Base-by-base conservation (phyloP, 2,888 invertebrate genomes). In the Mesorhabditis belari region DNA sequence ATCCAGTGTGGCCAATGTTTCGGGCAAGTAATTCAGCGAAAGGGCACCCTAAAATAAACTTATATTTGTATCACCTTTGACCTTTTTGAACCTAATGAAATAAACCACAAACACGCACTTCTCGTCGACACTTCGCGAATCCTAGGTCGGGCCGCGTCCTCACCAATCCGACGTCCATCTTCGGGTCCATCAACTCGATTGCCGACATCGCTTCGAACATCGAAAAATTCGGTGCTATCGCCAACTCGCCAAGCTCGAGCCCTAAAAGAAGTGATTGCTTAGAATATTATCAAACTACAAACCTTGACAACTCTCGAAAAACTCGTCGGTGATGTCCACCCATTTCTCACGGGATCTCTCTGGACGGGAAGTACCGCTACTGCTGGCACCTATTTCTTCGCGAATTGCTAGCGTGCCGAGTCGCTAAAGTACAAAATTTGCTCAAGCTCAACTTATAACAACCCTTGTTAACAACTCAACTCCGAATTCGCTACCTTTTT, bases 141-240 rank as follows among this genome's bases (percentile, higher is more conserved):
- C 44, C 44, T 3, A 62, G 35, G 2, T 50, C 35, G 6, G 53
- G 19, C 4, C 50, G 26, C 27, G 52, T 26, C 25, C 92, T 93
- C 68, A 91, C 85, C 92, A 96, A 94, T 5, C 96, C 96, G 1
- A 94, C 93, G 85, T 98, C 98, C 96, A 98, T 98, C 86, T 96
- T 98, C 0, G 96, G 95, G 82, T 98, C 96, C 96, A 96, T 96
- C 91, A 98, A 93, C 84, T 98, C 96, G 76, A 98, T 96, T 0
- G 96, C 96, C 0, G 95, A 94, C 96, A 98, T 98, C 0, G 95
- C 96, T 82, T 98, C 96, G 83, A 92, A 92, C 49, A 98, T 85
- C 3, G 61, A 57, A 56, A 77, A 77, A 0, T 26, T 50, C 0
- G 27, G 21, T 19, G 57, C 26, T 9, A 55, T 23, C 12, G 63